Percentiles rank a stretch among this genome's conserved stretches.
These are phyloP conservation scores for Noctua janthe DNA, from an alignment of 2,888 invertebrate genomes.

Conservation along the genomic window DNA sequence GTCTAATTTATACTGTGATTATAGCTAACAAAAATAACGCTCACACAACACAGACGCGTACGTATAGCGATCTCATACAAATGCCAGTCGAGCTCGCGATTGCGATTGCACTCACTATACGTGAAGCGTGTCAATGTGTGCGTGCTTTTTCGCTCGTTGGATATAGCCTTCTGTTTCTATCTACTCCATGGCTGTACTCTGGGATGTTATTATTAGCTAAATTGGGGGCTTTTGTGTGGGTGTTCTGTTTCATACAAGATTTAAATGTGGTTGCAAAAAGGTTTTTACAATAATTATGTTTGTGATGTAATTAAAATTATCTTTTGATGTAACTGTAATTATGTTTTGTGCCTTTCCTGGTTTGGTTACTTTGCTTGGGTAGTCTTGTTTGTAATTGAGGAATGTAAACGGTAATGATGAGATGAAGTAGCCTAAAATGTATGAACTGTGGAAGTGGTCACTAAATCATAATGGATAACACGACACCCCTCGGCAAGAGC, in stretches of 20 bases:
- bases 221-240: slow-evolving; percentile 26
- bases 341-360: background rate
- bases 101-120: no score
- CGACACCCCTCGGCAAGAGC: background rate
- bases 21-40: background rate
- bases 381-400: background rate
- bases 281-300: slow-evolving; percentile 40
- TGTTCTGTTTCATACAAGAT: slow-evolving; percentile 41
- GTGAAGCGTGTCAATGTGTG: background rate
- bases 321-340: slow-evolving; percentile 50
- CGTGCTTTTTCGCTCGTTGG: background rate
- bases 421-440: no score
- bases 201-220: slow-evolving; percentile 58
- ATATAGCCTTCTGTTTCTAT: slow-evolving; percentile 2
- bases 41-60: background rate
- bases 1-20: background rate
- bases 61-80: background rate
- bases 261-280: slow-evolving; percentile 42
- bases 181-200: slow-evolving; percentile 16
- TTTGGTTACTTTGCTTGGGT: background rate
- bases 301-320: slow-evolving; percentile 54
- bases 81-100: background rate
- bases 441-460: background rate
- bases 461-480: background rate
- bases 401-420: background rate